A percentile compares a stretch with the other conserved stretches of the same genome.
These are phyloP conservation scores for Callinectes sapidus DNA, from an alignment of 2,888 invertebrate genomes.

Conservation along the genomic window DNA sequence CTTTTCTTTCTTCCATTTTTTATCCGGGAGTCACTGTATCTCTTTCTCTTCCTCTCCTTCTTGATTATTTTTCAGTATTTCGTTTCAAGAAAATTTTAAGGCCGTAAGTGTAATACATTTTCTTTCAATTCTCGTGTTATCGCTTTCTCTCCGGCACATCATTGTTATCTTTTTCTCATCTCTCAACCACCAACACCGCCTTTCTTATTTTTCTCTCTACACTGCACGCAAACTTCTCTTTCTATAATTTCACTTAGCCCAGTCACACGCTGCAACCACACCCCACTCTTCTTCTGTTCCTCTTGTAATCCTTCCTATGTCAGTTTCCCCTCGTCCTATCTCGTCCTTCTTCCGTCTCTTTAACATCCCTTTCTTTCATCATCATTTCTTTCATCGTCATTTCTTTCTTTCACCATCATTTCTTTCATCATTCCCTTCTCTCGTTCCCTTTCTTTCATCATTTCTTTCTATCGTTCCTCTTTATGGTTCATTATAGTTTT, in stretches of 20 bases:
- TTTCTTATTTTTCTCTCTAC: neutral
- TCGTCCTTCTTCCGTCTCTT: neutral
- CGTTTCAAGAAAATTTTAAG: neutral
- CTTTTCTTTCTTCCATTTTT: too few species aligned
- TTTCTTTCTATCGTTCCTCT: too few species aligned
- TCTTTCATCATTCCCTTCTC: too few species aligned
- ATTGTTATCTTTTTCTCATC: neutral
- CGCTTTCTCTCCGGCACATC: neutral
- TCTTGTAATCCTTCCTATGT: neutral
- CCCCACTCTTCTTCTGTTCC: neutral
- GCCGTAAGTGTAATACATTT: neutral
- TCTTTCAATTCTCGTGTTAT: neutral
- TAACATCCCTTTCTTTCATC: neutral
- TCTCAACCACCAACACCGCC: neutral
- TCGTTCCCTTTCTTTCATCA: too few species aligned
- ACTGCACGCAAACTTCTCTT: neutral
- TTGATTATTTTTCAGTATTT: neutral
- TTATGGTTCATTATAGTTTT: too few species aligned
- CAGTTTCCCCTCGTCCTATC: neutral
- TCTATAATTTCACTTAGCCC: neutral
- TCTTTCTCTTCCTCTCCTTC: too few species aligned
- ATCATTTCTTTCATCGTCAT: too few species aligned
- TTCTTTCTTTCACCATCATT: too few species aligned
- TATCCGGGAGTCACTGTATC: too few species aligned
- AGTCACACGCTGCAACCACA: neutral